A percentile compares a stretch with the other conserved stretches of the same genome.
Evolutionary conservation across 2,797 vertebrate genomes (phyloP).

Genomic region (Amazonetta brasiliensis): DNA sequence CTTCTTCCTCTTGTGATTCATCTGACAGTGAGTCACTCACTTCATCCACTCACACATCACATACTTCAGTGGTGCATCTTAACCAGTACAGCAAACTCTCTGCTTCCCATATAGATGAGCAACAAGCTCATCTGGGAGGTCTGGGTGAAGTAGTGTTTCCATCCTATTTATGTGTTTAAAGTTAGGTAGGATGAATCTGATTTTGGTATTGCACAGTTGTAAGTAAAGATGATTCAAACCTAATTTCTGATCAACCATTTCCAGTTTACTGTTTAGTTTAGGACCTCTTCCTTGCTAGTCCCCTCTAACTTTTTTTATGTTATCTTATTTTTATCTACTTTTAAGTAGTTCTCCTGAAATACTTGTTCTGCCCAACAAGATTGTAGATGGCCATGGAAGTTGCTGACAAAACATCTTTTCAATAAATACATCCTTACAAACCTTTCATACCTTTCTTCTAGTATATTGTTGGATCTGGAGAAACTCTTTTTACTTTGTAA

Average conservation of each 20-base stretch:
- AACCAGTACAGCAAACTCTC: neutral
- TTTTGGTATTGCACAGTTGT: neutral
- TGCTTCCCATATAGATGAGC: fast-evolving
- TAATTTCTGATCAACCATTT: neutral
- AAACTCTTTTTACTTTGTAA: neutral
- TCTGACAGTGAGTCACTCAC: neutral
- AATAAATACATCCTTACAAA: neutral
- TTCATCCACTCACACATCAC: neutral
- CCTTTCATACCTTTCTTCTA: neutral
- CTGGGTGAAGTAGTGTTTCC: fast-evolving
- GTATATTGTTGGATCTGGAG: neutral
- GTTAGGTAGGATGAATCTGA: neutral
- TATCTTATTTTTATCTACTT: neutral
- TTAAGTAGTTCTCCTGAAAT: neutral
- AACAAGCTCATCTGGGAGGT: neutral
- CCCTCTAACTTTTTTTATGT: neutral
- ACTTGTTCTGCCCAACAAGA: neutral
- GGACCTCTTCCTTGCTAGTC: neutral
- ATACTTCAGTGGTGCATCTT: neutral
- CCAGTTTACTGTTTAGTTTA: neutral
- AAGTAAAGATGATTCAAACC: neutral
- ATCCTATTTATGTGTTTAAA: neutral
- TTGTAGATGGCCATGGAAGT: neutral
- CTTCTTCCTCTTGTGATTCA: neutral
- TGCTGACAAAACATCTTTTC: neutral